A percentile compares a stretch with the other conserved stretches of the same genome.
Conservation (phyloP, 2,113 vertebrate species). For the Podilymbus podiceps region DNA sequence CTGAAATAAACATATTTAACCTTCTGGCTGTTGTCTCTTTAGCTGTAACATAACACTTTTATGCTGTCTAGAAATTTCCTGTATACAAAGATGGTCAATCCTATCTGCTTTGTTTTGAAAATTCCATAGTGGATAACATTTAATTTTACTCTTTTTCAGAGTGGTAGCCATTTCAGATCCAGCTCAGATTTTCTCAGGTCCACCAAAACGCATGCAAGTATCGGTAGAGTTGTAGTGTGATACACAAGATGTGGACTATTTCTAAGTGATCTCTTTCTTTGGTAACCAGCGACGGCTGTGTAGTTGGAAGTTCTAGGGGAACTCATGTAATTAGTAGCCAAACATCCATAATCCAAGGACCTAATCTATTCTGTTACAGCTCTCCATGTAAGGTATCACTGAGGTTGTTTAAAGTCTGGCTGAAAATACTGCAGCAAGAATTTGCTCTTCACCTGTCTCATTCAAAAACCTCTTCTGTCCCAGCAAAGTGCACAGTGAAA, state of each 20-base stretch:
- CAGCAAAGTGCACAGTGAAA: background rate
- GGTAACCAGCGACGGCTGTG: background rate
- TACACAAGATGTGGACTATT: background rate
- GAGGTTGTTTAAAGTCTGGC: background rate
- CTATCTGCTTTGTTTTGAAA: background rate
- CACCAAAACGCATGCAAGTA: background rate
- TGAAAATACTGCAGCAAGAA: background rate
- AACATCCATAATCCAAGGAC: background rate
- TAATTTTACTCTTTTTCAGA: background rate
- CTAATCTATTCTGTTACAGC: background rate
- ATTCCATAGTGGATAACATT: background rate
- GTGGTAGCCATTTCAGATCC: background rate
- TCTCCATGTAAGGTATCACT: background rate
- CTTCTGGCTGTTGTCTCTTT: background rate
- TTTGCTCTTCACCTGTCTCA: background rate
- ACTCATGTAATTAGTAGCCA: background rate
- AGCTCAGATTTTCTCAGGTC: background rate
- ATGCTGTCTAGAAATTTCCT: background rate
- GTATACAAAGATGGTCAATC: background rate
- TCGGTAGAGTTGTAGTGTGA: background rate
- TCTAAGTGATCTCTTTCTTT: background rate
- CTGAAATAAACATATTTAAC: conserved; percentile 73
- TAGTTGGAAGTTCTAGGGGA: background rate
- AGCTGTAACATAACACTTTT: background rate
- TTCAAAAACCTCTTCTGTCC: background rate